phyloP scores from a whole-genome alignment of 2,797 vertebrate genomes.

The Pseudomugil tenellus region DNA sequence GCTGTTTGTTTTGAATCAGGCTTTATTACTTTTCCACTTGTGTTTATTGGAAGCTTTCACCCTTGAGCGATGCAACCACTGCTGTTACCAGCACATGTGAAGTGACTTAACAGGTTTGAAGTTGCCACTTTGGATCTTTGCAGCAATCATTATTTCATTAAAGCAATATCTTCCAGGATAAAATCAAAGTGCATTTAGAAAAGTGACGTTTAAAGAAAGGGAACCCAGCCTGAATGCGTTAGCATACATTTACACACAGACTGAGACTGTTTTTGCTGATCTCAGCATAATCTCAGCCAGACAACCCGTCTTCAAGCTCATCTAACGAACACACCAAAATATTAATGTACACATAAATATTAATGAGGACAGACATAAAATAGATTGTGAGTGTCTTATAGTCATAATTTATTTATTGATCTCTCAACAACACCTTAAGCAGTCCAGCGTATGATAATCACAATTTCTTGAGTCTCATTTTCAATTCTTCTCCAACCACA shows the following conservation, averaged over 20 bases:
- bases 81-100: background rate
- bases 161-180: too few species aligned
- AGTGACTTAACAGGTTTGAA: background rate
- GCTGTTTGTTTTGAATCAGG: background rate
- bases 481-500: constrained; percentile 2
- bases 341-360: constrained; percentile 49
- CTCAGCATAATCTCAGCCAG: constrained; percentile 5
- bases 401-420: background rate
- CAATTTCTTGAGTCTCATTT: background rate
- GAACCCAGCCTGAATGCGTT: too few species aligned
- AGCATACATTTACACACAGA: constrained; percentile 7
- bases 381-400: constrained; percentile 19
- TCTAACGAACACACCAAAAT: constrained; percentile 31
- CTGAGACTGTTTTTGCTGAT: constrained; percentile 5
- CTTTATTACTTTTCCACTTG: constrained; percentile 15
- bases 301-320: background rate
- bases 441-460: background rate
- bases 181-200: background rate
- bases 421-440: constrained; percentile 4
- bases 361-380: constrained; percentile 36
- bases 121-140: too few species aligned
- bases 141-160: too few species aligned
- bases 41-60: constrained; percentile 3
- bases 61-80: background rate
- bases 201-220: background rate